Evolutionary conservation across 2,113 vertebrate species (phyloP).

Genomic region (Cephalopholis sonnerati): DNA sequence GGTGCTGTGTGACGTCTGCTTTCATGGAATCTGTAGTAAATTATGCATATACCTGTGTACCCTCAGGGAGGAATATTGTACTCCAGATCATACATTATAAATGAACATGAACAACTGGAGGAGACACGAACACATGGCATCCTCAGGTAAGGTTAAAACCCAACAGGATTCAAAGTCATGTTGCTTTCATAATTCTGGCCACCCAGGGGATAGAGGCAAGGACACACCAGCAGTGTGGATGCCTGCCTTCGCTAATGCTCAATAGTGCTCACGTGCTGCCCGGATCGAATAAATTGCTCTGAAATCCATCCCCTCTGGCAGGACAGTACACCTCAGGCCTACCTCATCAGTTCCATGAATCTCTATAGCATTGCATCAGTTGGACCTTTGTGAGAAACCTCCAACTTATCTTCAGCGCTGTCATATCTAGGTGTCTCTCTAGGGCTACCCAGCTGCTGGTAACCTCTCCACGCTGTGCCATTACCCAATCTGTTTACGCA

Average conservation of each 20-base stretch:
- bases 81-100: conserved; percentile 71
- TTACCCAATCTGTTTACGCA: conserved; percentile 12
- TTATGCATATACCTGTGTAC: conserved; percentile 70
- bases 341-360: conserved; percentile 40
- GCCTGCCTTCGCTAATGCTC: background rate
- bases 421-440: conserved; percentile 37
- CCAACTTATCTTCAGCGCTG: conserved; percentile 33
- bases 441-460: conserved; percentile 13
- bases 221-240: conserved; percentile 17
- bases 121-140: conserved; percentile 52
- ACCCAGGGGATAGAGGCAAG: conserved; percentile 44
- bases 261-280: background rate
- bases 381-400: conserved; percentile 43
- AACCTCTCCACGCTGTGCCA: background rate
- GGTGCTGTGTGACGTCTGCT: conserved; percentile 34
- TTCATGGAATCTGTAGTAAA: conserved; percentile 59
- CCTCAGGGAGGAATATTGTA: conserved; percentile 57
- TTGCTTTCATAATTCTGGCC: conserved; percentile 55
- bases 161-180: conserved; percentile 63
- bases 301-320: conserved; percentile 39
- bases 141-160: conserved; percentile 66
- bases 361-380: conserved; percentile 46
- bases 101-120: conserved; percentile 66
- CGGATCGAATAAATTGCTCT: conserved; percentile 31
- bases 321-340: conserved; percentile 37